A percentile compares a stretch with the other conserved stretches of the same genome.
phyloP scores from a whole-genome alignment of 2,888 invertebrate genomes.

The Biston stratarius region DNA sequence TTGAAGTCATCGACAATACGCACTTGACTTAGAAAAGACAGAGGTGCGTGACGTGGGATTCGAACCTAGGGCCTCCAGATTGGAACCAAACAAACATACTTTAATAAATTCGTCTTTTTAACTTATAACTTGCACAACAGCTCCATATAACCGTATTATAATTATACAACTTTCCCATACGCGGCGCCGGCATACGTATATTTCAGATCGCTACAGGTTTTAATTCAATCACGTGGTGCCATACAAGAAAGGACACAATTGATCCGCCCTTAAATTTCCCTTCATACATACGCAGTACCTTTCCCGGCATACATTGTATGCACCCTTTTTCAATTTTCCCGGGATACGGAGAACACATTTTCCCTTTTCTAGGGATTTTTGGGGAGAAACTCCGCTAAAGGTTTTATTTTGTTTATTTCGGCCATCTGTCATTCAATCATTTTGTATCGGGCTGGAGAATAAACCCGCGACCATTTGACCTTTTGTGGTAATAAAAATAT shows the following conservation, averaged over 20 bases:
- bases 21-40: too few species aligned
- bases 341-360: conserved; percentile 13
- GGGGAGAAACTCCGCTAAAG: conserved; percentile 7
- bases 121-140: background rate
- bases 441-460: conserved; percentile 7
- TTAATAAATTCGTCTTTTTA: too few species aligned
- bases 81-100: too few species aligned
- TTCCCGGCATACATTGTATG: conserved; percentile 15
- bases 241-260: conserved; percentile 53
- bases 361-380: conserved; percentile 3
- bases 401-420: conserved; percentile 45
- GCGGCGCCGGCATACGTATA: background rate
- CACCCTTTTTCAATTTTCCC: conserved; percentile 43
- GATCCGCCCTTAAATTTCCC: conserved; percentile 58
- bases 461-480: conserved; percentile 8
- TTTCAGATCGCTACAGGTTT: conserved; percentile 19
- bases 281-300: conserved; percentile 40
- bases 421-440: conserved; percentile 35
- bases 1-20: too few species aligned
- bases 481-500: conserved; percentile 7
- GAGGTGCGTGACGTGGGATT: too few species aligned
- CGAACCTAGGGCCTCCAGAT: too few species aligned
- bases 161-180: background rate
- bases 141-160: background rate
- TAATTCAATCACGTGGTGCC: conserved; percentile 30